These are phyloP conservation scores for Rhopalosiphum maidis DNA, from an alignment of 1,140 invertebrate species.

Conservation along the genomic window DNA sequence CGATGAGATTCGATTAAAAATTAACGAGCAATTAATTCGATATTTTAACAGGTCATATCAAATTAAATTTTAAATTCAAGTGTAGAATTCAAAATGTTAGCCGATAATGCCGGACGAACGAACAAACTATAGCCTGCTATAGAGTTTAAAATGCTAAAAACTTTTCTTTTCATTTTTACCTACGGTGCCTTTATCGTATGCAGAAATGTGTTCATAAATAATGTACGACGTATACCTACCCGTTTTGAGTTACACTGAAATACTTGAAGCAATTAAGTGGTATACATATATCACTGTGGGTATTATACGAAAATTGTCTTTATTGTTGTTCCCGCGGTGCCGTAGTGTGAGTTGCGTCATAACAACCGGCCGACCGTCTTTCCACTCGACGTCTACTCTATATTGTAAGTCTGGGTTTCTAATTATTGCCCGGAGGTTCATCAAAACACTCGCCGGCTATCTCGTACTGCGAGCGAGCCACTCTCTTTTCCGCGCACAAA, in stretches of 20 bases:
- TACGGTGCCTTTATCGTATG: background rate
- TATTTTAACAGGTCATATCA: no score
- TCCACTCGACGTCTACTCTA: background rate
- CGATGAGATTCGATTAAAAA: background rate
- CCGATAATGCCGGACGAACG: background rate
- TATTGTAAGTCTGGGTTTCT: background rate
- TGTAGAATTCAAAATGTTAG: background rate
- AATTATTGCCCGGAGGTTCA: constrained; percentile 41
- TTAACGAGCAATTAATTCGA: background rate
- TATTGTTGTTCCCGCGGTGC: background rate
- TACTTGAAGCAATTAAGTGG: constrained; percentile 8
- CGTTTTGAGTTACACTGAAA: background rate
- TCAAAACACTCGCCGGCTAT: background rate
- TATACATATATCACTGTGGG: background rate
- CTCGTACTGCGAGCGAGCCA: background rate
- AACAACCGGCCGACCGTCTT: background rate
- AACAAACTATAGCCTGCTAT: background rate
- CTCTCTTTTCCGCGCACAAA: background rate
- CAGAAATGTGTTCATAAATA: background rate
- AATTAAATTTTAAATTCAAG: background rate
- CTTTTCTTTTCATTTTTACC: background rate
- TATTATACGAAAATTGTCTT: constrained; percentile 5
- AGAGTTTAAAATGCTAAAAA: background rate
- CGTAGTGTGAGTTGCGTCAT: background rate
- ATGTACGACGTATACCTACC: background rate